Conservation (phyloP, 2,888 invertebrate species). For the Clanis bilineata region DNA sequence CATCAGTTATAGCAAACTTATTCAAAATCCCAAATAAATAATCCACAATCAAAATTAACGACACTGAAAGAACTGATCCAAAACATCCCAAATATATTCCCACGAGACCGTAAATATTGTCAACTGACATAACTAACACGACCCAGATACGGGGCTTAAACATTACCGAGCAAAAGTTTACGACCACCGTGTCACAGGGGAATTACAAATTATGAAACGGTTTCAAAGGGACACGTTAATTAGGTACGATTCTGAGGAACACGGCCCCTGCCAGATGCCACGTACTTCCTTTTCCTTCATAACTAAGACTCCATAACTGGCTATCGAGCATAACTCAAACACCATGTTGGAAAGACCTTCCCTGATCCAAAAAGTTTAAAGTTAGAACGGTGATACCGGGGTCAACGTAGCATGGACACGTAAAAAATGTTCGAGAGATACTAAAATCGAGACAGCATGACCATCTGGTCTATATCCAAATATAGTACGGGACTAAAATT, state of each 20-base stretch:
- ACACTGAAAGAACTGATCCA: not conserved
- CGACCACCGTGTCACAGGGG: constrained; percentile 49
- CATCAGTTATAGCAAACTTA: too few relatives aligned
- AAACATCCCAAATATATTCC: constrained; percentile 4
- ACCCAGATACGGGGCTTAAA: constrained; percentile 36
- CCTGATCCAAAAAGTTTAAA: constrained; percentile 40
- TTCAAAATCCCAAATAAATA: not conserved
- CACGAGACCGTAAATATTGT: not conserved
- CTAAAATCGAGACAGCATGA: constrained; percentile 75
- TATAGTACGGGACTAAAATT: constrained; percentile 70
- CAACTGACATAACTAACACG: constrained; percentile 37
- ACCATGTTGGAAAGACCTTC: constrained; percentile 53
- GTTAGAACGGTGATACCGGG: constrained; percentile 53
- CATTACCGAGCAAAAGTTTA: constrained; percentile 42
- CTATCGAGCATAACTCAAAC: constrained; percentile 68
- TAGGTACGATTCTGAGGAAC: constrained; percentile 74
- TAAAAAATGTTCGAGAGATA: constrained; percentile 73
- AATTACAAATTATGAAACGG: constrained; percentile 65
- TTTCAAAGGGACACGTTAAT: constrained; percentile 71
- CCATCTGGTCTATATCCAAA: constrained; percentile 79
- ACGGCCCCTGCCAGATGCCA: constrained; percentile 71
- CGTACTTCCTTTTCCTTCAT: constrained; percentile 79
- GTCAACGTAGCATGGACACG: constrained; percentile 56
- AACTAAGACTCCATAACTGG: constrained; percentile 77
- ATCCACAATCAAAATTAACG: not conserved